Evolutionary conservation across 2,113 vertebrate genomes (phyloP).

Genomic region (Pithys albifrons): DNA sequence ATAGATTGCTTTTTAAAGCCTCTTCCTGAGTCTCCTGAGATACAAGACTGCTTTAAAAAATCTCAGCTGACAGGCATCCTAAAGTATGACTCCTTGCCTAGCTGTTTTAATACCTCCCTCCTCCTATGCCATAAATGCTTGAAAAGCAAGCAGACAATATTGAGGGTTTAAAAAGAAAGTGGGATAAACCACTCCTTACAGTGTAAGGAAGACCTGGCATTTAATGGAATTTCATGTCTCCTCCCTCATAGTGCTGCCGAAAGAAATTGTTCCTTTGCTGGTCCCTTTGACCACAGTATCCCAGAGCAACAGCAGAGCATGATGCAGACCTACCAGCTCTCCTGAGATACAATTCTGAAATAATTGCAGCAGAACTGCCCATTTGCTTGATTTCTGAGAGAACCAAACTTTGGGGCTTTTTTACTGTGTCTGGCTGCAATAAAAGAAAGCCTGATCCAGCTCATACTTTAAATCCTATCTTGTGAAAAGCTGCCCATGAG

Average conservation of each 20-base stretch:
- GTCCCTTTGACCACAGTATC: slow-evolving; percentile 3
- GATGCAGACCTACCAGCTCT: not conserved
- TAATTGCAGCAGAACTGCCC: not conserved
- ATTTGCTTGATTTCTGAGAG: not conserved
- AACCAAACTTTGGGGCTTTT: not conserved
- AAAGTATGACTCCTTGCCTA: not conserved
- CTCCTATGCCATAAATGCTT: not conserved
- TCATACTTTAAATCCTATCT: not conserved
- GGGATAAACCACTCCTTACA: not conserved
- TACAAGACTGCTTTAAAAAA: not conserved
- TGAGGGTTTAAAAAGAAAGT: not conserved
- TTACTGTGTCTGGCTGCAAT: not conserved
- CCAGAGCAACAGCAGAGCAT: not conserved
- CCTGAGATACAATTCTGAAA: not conserved
- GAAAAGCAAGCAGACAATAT: not conserved
- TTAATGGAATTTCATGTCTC: not conserved
- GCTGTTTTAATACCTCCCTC: not conserved
- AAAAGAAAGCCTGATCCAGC: not conserved
- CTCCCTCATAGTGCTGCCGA: not conserved
- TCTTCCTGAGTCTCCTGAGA: not conserved
- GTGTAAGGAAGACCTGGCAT: not conserved
- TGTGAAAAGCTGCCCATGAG: not conserved
- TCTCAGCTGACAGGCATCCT: not conserved
- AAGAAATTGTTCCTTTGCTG: not conserved
- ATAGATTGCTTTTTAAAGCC: not conserved